Percentiles rank a stretch among this genome's conserved stretches.
Conservation (phyloP, 64 coral and sea anemone genomes). For the Pocillopora damicornis region DNA sequence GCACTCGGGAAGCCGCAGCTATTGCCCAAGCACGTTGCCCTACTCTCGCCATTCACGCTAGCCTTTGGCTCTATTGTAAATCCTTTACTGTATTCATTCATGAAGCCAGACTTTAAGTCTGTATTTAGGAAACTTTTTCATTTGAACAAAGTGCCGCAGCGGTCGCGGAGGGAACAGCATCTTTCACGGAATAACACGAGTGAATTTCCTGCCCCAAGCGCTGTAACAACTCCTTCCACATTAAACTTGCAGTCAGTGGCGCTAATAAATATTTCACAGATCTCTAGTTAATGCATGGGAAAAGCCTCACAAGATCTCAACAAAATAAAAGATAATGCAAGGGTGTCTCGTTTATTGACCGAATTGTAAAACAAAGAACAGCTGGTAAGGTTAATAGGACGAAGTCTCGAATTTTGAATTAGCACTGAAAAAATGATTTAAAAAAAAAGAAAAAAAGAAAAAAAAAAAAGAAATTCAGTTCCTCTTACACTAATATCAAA, state of each 20-base stretch:
- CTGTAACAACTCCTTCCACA: background rate
- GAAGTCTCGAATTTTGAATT: background rate
- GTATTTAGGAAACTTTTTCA: conserved; percentile 4
- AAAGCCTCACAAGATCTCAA: background rate
- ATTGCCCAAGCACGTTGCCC: conserved; percentile 15
- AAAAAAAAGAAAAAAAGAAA: background rate
- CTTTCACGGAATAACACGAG: background rate
- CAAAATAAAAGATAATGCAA: background rate
- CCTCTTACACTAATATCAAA: background rate
- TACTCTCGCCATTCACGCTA: conserved; percentile 45
- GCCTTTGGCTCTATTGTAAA: conserved; percentile 61
- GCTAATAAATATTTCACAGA: background rate
- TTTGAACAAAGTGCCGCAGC: background rate
- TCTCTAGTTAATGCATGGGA: background rate
- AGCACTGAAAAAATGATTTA: background rate
- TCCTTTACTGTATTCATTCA: conserved; percentile 59
- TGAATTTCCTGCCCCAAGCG: background rate
- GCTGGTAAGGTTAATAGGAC: background rate
- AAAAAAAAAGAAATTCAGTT: background rate
- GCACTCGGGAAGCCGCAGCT: conserved; percentile 45
- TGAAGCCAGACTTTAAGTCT: conserved; percentile 61
- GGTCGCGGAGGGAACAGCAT: background rate
- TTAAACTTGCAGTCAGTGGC: background rate
- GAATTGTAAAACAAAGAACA: background rate
- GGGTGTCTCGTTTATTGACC: background rate